A percentile compares a stretch with the other conserved stretches of the same genome.
These are phyloP conservation scores for Synanthedon andrenaeformis DNA, from an alignment of 2,888 invertebrate genomes.

Conservation along the genomic window DNA sequence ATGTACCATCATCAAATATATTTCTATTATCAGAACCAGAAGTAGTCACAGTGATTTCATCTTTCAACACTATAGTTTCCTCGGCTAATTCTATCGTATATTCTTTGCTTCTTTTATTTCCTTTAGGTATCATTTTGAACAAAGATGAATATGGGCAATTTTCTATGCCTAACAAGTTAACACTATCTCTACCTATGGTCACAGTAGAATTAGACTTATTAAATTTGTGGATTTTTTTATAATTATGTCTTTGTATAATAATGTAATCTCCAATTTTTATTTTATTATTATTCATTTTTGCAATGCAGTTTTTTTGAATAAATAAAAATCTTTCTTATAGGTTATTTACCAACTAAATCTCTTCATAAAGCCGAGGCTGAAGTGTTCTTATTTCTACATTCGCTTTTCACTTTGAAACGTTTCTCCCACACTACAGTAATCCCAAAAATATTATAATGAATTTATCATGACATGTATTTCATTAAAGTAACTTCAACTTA, in stretches of 20 bases:
- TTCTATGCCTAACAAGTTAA: slow-evolving; percentile 75
- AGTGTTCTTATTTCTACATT: too few relatives aligned
- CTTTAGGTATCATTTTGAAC: slow-evolving; percentile 79
- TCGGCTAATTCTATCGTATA: slow-evolving; percentile 68
- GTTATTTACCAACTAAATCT: too few relatives aligned
- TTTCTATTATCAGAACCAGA: slow-evolving; percentile 88
- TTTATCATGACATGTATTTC: too few relatives aligned
- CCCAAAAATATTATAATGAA: too few relatives aligned
- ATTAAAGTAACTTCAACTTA: too few relatives aligned
- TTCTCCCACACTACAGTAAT: too few relatives aligned
- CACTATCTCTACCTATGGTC: slow-evolving; percentile 76
- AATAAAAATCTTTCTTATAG: neutral
- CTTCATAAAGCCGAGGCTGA: too few relatives aligned
- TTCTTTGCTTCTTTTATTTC: slow-evolving; percentile 65
- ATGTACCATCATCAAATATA: slow-evolving; percentile 81
- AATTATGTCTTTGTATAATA: slow-evolving; percentile 82
- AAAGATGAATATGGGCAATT: slow-evolving; percentile 79
- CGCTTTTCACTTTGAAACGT: too few relatives aligned
- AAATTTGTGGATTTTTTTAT: slow-evolving; percentile 81
- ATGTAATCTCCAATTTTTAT: slow-evolving; percentile 80
- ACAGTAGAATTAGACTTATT: slow-evolving; percentile 73
- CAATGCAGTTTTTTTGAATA: too few relatives aligned
- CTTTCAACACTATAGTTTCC: slow-evolving; percentile 54
- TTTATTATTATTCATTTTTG: slow-evolving; percentile 15
- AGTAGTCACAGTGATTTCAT: slow-evolving; percentile 73